phyloP scores from a whole-genome alignment of 2,797 vertebrate species.

The Austrolebias charrua region DNA sequence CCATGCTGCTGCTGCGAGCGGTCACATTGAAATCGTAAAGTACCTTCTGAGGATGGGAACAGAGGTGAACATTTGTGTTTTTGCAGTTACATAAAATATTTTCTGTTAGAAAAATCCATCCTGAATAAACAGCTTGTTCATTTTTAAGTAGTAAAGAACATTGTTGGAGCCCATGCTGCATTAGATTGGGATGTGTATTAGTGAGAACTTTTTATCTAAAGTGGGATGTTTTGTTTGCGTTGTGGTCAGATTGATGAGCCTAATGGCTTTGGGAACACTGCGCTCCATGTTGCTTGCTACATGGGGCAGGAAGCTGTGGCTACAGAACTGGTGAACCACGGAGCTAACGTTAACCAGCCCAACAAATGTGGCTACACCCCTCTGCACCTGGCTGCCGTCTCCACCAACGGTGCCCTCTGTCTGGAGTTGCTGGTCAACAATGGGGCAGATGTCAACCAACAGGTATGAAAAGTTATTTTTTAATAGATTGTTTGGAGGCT shows the following conservation, averaged over 20 bases:
- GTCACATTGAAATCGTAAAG: slow-evolving; percentile 92
- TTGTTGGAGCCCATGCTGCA: too few species aligned
- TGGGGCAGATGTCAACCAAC: slow-evolving; percentile 94
- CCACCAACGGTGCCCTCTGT: slow-evolving; percentile 95
- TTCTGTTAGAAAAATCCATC: neutral
- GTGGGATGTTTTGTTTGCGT: slow-evolving; percentile 11
- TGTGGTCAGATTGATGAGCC: slow-evolving; percentile 88
- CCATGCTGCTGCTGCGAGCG: slow-evolving; percentile 91
- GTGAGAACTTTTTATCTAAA: neutral
- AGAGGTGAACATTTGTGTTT: slow-evolving; percentile 79
- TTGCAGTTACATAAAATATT: neutral
- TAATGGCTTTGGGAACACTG: slow-evolving; percentile 93
- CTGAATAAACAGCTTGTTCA: neutral
- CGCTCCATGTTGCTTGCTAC: slow-evolving; percentile 95
- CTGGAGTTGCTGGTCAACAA: slow-evolving; percentile 97
- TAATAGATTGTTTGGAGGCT: neutral
- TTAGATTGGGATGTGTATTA: neutral
- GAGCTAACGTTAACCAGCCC: slow-evolving; percentile 95
- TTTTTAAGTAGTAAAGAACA: neutral
- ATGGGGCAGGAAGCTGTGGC: slow-evolving; percentile 94
- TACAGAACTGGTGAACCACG: slow-evolving; percentile 92
- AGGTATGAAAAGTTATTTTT: slow-evolving; percentile 74
- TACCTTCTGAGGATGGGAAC: slow-evolving; percentile 90
- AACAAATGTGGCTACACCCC: slow-evolving; percentile 93
- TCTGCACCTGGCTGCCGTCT: slow-evolving; percentile 94